Percentiles rank a stretch among this genome's conserved stretches.
phyloP scores from a whole-genome alignment of 2,888 invertebrate species.

The Synergus laeviventris region DNA sequence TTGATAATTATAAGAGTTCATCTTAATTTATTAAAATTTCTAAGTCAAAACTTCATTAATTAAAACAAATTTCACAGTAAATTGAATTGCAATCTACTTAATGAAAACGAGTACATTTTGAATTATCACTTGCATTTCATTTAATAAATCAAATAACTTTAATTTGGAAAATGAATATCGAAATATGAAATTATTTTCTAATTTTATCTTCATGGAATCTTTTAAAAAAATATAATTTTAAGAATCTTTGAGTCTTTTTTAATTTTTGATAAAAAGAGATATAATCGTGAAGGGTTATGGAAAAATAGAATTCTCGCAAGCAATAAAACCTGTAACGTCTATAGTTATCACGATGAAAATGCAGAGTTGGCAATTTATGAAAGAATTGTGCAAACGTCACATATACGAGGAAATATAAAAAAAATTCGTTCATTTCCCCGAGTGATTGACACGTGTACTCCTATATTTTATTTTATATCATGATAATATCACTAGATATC shows the following conservation, averaged over 20 bases:
- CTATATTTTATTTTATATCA: slow-evolving; percentile 11
- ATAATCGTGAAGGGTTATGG: not conserved
- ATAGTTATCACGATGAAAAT: not conserved
- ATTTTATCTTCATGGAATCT: not conserved
- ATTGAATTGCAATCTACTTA: too few species aligned
- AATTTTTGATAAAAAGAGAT: not conserved
- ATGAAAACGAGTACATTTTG: too few species aligned
- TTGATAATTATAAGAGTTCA: too few species aligned
- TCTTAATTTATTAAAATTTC: too few species aligned
- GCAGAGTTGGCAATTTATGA: not conserved
- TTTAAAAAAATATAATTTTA: not conserved
- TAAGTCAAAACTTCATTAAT: too few species aligned
- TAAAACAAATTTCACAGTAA: too few species aligned
- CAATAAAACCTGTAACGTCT: not conserved
- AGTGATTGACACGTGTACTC: not conserved
- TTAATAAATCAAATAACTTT: not conserved
- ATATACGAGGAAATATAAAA: not conserved
- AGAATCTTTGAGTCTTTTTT: not conserved
- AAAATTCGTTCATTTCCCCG: not conserved
- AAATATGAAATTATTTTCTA: not conserved
- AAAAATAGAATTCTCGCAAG: not conserved
- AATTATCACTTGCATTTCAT: not conserved
- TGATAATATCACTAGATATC: not conserved
- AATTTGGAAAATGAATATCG: not conserved
- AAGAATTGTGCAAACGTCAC: not conserved